Percentiles rank a stretch among this genome's conserved stretches.
Evolutionary conservation across 2,113 vertebrate genomes (phyloP).

Genomic region (Chionomys nivalis): DNA sequence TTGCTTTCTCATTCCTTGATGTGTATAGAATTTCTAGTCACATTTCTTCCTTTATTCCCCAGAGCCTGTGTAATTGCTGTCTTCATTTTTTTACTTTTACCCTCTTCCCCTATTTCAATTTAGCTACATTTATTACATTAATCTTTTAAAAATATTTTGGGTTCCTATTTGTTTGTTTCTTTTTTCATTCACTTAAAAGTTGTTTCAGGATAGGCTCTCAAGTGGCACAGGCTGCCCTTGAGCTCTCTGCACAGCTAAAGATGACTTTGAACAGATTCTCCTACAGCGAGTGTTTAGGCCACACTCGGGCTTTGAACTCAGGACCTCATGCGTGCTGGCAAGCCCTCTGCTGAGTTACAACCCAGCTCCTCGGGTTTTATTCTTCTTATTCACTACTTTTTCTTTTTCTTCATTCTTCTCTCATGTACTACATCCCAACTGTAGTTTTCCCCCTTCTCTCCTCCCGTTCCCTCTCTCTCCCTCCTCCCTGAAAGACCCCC

Average conservation of each 20-base stretch:
- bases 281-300: neutral
- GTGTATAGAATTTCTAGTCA: neutral
- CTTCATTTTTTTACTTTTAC: neutral
- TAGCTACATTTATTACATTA: neutral
- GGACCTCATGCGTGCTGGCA: neutral
- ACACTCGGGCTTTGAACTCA: neutral
- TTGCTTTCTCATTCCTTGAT: neutral
- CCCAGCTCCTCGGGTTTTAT: neutral
- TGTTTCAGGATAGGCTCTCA: neutral
- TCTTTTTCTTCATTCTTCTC: neutral
- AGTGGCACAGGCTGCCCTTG: neutral
- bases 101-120: neutral
- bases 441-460: too few species aligned
- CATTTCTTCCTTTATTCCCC: neutral
- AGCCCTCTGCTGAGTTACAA: neutral
- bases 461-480: too few species aligned
- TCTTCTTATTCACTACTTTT: neutral
- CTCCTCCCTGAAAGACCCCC: too few species aligned
- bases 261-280: neutral
- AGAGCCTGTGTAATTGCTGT: neutral
- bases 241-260: neutral
- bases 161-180: neutral
- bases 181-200: neutral
- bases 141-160: neutral
- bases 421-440: too few species aligned